Conservation (phyloP, 2,888 invertebrate species). For the Caenorhabditis macrosperma region DNA sequence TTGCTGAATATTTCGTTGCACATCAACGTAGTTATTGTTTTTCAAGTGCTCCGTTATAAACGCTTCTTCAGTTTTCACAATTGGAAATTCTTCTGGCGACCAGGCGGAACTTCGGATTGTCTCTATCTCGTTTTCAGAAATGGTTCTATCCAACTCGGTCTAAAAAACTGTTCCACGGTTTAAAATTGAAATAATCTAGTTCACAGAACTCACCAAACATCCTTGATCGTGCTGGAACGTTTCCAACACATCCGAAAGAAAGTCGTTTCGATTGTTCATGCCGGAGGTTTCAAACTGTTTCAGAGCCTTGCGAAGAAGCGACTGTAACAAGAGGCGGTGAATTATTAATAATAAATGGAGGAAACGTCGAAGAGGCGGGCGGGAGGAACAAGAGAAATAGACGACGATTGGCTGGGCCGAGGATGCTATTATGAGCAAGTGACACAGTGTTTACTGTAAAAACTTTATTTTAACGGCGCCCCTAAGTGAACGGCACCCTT, state of each 20-base stretch:
- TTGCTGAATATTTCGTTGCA: neutral
- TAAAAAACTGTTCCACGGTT: conserved; percentile 5
- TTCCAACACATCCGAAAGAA: neutral
- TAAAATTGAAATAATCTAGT: neutral
- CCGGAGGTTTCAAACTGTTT: too few relatives aligned
- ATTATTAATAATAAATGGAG: neutral
- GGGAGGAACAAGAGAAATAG: conserved; percentile 13
- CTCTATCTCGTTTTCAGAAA: conserved; percentile 18
- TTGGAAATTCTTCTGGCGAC: neutral
- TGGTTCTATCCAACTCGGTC: conserved; percentile 12
- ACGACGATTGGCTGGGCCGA: conserved; percentile 1
- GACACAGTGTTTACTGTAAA: neutral
- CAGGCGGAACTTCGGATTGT: conserved; percentile 10
- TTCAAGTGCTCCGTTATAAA: neutral
- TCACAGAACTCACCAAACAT: conserved; percentile 6
- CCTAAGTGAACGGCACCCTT: too few relatives aligned
- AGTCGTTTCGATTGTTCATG: conserved; percentile 23
- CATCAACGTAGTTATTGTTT: conserved; percentile 23
- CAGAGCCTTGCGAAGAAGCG: too few relatives aligned
- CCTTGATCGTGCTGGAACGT: neutral
- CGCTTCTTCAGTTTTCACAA: conserved; percentile 8
- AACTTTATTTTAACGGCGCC: too few relatives aligned
- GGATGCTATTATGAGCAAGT: neutral
- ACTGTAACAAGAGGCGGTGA: too few relatives aligned
- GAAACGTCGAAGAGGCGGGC: neutral